A percentile compares a stretch with the other conserved stretches of the same genome.
phyloP scores from a whole-genome alignment of 2,113 vertebrate species.

The Hippocampus mohnikei region DNA sequence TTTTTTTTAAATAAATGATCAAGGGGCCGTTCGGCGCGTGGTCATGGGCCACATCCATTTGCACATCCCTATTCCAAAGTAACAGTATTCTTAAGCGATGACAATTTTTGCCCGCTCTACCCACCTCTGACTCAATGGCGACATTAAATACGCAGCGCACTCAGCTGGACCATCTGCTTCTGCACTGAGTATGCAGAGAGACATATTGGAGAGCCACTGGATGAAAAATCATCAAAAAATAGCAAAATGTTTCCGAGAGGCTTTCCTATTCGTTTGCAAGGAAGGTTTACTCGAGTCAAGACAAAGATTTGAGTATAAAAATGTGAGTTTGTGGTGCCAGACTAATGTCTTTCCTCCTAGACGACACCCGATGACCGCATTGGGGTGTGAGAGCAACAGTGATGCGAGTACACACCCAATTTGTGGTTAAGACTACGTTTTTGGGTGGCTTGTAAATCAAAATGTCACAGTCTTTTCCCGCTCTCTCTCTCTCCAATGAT shows the following conservation, averaged over 20 bases:
- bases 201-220: slow-evolving; percentile 37
- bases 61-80: too few species aligned
- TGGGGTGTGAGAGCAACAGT: neutral
- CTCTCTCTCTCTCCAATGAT: slow-evolving; percentile 1
- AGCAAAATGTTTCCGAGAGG: slow-evolving; percentile 21
- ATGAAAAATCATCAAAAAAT: slow-evolving; percentile 41
- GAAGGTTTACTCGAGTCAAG: slow-evolving; percentile 29
- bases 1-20: too few species aligned
- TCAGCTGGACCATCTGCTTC: slow-evolving; percentile 49
- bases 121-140: slow-evolving; percentile 1
- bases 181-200: slow-evolving; percentile 18
- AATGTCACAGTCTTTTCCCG: slow-evolving; percentile 5
- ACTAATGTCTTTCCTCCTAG: slow-evolving; percentile 1
- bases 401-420: slow-evolving; percentile 1
- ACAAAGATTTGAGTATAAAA: slow-evolving; percentile 5
- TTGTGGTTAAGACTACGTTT: neutral
- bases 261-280: slow-evolving; percentile 21
- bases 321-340: neutral
- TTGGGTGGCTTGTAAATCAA: slow-evolving; percentile 15
- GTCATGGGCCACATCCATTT: too few species aligned
- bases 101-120: neutral
- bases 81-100: neutral
- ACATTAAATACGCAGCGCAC: slow-evolving; percentile 24
- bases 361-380: slow-evolving; percentile 19
- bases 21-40: too few species aligned